Conservation (phyloP, 2,888 invertebrate species). For the Mesoligia furuncula region DNA sequence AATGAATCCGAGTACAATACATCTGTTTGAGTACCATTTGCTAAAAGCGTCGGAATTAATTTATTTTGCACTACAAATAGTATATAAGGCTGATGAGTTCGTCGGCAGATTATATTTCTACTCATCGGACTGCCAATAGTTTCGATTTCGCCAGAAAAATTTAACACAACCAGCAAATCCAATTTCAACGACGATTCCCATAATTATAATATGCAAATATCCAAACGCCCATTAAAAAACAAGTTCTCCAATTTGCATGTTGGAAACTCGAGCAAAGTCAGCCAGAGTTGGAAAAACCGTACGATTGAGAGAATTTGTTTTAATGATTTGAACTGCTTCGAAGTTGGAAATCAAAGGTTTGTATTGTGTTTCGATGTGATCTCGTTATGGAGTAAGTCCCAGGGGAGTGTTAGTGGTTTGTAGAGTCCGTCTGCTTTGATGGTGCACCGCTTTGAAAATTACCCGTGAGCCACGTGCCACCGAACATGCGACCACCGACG, state of each 20-base stretch:
- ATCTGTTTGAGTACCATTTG: constrained; percentile 25
- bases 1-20: constrained; percentile 33
- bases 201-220: constrained; percentile 46
- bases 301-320: constrained; percentile 36
- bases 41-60: constrained; percentile 34
- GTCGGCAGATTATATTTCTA: neutral
- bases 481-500: neutral
- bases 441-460: constrained; percentile 1
- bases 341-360: constrained; percentile 33
- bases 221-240: constrained; percentile 48
- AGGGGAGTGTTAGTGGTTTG: neutral
- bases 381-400: constrained; percentile 6
- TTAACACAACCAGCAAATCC: constrained; percentile 5
- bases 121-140: neutral
- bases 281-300: constrained; percentile 29
- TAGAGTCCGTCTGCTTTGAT: neutral
- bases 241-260: constrained; percentile 55
- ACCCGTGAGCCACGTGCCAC: neutral
- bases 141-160: neutral
- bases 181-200: constrained; percentile 23
- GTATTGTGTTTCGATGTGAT: constrained; percentile 23
- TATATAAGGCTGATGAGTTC: neutral
- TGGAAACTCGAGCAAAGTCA: constrained; percentile 50
- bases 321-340: constrained; percentile 46
- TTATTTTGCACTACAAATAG: constrained; percentile 14